These are phyloP conservation scores for Pseudonaja textilis DNA, from an alignment of 2,113 vertebrate genomes.

Conservation along the genomic window DNA sequence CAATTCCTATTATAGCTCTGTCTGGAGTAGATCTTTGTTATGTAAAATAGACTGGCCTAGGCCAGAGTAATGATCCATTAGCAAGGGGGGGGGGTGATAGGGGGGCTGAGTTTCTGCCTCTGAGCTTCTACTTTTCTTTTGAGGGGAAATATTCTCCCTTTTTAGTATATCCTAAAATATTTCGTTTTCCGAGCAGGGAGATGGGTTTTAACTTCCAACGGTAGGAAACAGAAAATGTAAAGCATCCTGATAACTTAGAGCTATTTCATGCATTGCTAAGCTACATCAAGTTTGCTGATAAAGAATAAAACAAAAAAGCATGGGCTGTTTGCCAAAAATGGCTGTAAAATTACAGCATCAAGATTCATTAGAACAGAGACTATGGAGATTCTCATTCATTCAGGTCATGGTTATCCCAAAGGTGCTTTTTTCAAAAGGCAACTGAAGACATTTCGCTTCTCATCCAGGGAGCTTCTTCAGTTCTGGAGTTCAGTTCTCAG, in stretches of 20 bases:
- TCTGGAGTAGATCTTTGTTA: too few relatives aligned
- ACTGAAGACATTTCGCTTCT: not conserved
- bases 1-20: too few relatives aligned
- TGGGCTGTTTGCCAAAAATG: conserved; percentile 33
- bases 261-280: conserved; percentile 38
- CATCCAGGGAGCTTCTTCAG: too few relatives aligned
- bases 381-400: not conserved
- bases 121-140: too few relatives aligned
- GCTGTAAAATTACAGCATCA: conserved; percentile 39
- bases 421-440: not conserved
- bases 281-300: conserved; percentile 36
- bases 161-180: too few relatives aligned
- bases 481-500: too few relatives aligned
- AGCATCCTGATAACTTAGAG: conserved; percentile 52
- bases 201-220: not conserved
- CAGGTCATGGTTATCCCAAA: not conserved
- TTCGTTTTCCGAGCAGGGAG: too few relatives aligned
- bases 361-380: conserved; percentile 18
- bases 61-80: too few relatives aligned
- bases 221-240: not conserved
- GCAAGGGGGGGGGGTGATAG: too few relatives aligned
- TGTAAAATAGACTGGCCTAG: too few relatives aligned
- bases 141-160: too few relatives aligned
- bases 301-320: conserved; percentile 21
- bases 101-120: too few relatives aligned